Base-by-base conservation (phyloP, 2,888 invertebrate species). In the Notodonta ziczac region DNA sequence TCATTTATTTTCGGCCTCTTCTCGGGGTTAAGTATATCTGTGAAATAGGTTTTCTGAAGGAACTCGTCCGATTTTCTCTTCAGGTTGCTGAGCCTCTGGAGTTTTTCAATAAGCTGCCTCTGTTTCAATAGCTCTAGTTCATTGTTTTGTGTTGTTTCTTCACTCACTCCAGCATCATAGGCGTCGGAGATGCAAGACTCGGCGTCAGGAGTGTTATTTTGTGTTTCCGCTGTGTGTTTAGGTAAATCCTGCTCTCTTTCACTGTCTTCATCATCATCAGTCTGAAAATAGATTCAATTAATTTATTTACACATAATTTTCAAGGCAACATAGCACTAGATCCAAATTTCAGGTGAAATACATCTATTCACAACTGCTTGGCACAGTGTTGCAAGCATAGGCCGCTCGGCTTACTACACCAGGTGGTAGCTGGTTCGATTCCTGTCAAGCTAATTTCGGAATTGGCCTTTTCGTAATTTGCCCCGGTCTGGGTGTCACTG, bases 51-150 rank as follows among this genome's bases (percentile, higher is more conserved):
- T 73, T 90, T 92, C 69, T 91, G 90, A 35, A 92, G 73, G 60
- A 88, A 91, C 67, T 94, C 93, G 48, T 92, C 92, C 6, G 94
- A 94, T 82, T 93, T 94, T 69, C 94, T 87, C 77, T 94, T 94
- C 12, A 93, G 80, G 66, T 83, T 87, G 72, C 87, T 93, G 59
- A 93, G 80, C 70, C 88, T 89, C 68, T 93, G 90, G 44, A 94
- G 81, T 82, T 88, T 93, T 72, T 93, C 93, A 70, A 93, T 85
- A 58, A 93, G 89, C 69, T 93, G 85, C 70, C 87, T 87, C 76
- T 93, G 91, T 77, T 91, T 91, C 62, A 87, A 65, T 51, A 91
- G 66, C 51, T 90, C 89, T 63, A 86, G 66, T 42, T 89, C 86
- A 81, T 78, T 87, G 66, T 80, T 86, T 56, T 86, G 87, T 62